phyloP scores from a whole-genome alignment of 2,888 invertebrate genomes.

The Lasioglossum villosulum region DNA sequence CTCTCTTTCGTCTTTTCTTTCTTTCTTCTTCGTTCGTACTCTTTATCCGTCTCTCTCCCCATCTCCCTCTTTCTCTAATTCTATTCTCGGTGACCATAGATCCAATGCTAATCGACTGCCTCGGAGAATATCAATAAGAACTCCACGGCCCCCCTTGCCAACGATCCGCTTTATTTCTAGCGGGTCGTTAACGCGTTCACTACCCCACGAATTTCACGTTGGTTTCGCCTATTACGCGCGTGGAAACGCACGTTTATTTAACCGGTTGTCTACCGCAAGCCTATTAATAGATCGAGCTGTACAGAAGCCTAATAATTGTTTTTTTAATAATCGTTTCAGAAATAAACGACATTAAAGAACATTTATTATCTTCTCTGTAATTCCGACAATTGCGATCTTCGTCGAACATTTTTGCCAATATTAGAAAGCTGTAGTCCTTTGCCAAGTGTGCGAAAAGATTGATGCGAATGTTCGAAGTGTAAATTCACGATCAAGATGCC shows the following conservation, averaged over 20 bases:
- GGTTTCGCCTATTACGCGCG: not conserved
- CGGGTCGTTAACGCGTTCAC: not conserved
- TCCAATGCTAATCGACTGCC: slow-evolving; percentile 3
- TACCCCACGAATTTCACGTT: not conserved
- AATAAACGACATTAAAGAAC: too few species aligned
- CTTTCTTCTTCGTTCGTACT: not conserved
- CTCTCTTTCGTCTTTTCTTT: not conserved
- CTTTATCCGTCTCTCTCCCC: not conserved
- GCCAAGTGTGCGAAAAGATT: not conserved
- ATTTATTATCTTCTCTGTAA: too few species aligned
- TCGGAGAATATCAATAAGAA: not conserved
- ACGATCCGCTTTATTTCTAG: not conserved
- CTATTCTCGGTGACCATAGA: slow-evolving; percentile 5
- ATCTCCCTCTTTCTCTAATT: not conserved
- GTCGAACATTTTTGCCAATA: too few species aligned
- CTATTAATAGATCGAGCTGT: too few species aligned
- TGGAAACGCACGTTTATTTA: not conserved
- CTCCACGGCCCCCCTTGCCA: not conserved
- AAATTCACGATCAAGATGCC: not conserved
- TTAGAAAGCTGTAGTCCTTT: not conserved
- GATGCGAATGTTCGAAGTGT: not conserved
- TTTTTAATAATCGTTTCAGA: too few species aligned
- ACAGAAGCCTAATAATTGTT: too few species aligned
- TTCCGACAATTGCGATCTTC: too few species aligned
- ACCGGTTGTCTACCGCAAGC: too few species aligned